Evolutionary conservation across 1,140 invertebrate species (phyloP), one percentile per base, ranked within the genome.

Genomic region (Brachionus paranguensis): DNA sequence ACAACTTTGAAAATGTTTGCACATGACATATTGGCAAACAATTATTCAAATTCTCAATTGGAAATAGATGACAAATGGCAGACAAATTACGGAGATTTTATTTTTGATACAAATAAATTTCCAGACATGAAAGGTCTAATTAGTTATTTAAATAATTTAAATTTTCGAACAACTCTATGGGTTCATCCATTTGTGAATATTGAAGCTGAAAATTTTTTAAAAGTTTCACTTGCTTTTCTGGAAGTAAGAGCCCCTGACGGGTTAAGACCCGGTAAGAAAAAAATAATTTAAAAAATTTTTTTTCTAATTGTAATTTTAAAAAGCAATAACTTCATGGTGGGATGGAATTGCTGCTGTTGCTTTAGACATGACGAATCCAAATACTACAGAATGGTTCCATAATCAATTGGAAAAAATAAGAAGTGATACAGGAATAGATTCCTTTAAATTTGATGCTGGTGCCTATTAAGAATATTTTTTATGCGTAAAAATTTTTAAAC

Each of bases 371-470:
- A 83, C 81, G 7, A 83, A 83, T 72, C 45, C 60, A 3, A 68
- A 47, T 7, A 43, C 81, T 3, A 68, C 41, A 12, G 14, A 83
- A 45, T 68, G 60, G 60, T 83, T 68, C 53, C n/a, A 29, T 27
- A 17, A 14, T 41, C 24, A 83, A 24, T 55, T 83, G 12, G 45
- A 70, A 29, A 53, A 43, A 45, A n/a, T 83, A 20, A 68, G 53
- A 83, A 68, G 24, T 17, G 12, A 8, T 6, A 45, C 29, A 84
- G 93, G 92, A 1, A 93, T 98, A 41, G 93, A 95, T 86, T 93
- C 94, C 84, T 95, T 95, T 85, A 97, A 97, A 88, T 96, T 97
- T 87, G 96, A 97, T 88, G 96, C 95, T 11, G 96, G 95, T 14
- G 33, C 33, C 33, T 7, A 37, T 37, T 37, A 0, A 20, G 10